A percentile compares a stretch with the other conserved stretches of the same genome.
Conservation (phyloP, 2,113 vertebrate genomes). For the Pluvialis apricaria region DNA sequence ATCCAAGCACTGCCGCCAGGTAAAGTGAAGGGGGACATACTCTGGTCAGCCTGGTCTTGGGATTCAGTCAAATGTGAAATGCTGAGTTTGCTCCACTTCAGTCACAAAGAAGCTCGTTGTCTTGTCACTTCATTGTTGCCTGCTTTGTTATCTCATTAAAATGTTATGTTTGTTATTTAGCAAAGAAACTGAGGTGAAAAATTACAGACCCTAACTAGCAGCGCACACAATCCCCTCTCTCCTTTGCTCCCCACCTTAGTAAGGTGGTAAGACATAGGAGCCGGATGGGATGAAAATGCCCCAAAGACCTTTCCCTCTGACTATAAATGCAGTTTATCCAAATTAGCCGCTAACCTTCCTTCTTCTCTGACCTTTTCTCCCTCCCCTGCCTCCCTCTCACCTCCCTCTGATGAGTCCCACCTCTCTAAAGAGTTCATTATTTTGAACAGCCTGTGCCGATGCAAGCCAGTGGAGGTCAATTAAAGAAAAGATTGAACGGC, state of each 20-base stretch:
- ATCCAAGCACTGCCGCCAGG: neutral
- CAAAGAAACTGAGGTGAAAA: neutral
- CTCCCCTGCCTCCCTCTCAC: neutral
- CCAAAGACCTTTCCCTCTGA: neutral
- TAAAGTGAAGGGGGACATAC: neutral
- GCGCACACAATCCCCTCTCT: neutral
- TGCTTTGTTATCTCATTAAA: neutral
- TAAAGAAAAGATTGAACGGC: neutral
- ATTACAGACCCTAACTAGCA: neutral
- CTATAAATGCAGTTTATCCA: constrained; percentile 36
- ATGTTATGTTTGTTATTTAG: neutral
- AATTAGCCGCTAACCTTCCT: neutral
- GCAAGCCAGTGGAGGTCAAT: neutral
- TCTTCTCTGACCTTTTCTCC: neutral
- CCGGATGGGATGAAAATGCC: neutral
- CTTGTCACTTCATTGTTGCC: neutral
- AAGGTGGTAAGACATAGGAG: neutral
- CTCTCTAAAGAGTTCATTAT: constrained; percentile 15
- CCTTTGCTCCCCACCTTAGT: neutral
- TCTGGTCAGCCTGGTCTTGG: neutral
- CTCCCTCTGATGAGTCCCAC: neutral
- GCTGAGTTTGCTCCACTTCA: neutral
- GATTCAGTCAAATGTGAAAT: neutral
- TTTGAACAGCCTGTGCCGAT: constrained; percentile 8
- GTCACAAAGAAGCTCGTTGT: neutral